These are phyloP conservation scores for Drosophila lowei DNA, from an alignment of 1,140 invertebrate species.

Conservation along the genomic window DNA sequence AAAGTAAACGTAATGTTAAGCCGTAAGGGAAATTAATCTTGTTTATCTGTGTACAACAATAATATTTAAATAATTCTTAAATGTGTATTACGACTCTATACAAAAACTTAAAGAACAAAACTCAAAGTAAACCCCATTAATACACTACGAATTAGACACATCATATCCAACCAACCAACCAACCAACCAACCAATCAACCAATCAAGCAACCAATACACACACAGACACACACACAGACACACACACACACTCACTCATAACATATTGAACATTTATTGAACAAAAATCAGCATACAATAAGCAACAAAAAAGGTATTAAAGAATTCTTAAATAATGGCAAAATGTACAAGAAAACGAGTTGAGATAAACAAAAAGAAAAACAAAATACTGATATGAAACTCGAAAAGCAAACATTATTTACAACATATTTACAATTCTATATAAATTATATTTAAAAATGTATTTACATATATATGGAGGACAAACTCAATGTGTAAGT, in stretches of 20 bases:
- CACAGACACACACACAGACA: background rate
- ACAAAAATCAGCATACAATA: slow-evolving; percentile 43
- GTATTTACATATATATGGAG: slow-evolving; percentile 57
- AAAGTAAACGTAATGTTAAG: slow-evolving; percentile 31
- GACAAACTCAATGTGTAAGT: slow-evolving; percentile 41
- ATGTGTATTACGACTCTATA: slow-evolving; percentile 75
- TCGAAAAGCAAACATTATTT: slow-evolving; percentile 60
- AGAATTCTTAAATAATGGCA: slow-evolving; percentile 54
- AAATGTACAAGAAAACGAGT: slow-evolving; percentile 58
- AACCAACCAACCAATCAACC: slow-evolving; percentile 1
- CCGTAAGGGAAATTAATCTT: slow-evolving; percentile 72
- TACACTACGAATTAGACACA: slow-evolving; percentile 7
- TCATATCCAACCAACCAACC: slow-evolving; percentile 1
- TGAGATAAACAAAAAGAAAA: slow-evolving; percentile 47
- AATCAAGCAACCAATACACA: background rate
- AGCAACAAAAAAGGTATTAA: slow-evolving; percentile 20
- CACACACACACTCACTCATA: slow-evolving; percentile 38
- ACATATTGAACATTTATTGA: slow-evolving; percentile 26
- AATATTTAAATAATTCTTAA: slow-evolving; percentile 76
- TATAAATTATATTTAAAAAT: slow-evolving; percentile 62
- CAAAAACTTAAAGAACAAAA: slow-evolving; percentile 25
- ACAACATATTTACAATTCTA: slow-evolving; percentile 65
- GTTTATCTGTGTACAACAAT: slow-evolving; percentile 81
- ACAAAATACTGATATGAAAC: slow-evolving; percentile 46
- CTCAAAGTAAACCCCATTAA: slow-evolving; percentile 18